Base-by-base conservation (phyloP, 2,113 vertebrate genomes). In the Chlamydotis undulata region DNA sequence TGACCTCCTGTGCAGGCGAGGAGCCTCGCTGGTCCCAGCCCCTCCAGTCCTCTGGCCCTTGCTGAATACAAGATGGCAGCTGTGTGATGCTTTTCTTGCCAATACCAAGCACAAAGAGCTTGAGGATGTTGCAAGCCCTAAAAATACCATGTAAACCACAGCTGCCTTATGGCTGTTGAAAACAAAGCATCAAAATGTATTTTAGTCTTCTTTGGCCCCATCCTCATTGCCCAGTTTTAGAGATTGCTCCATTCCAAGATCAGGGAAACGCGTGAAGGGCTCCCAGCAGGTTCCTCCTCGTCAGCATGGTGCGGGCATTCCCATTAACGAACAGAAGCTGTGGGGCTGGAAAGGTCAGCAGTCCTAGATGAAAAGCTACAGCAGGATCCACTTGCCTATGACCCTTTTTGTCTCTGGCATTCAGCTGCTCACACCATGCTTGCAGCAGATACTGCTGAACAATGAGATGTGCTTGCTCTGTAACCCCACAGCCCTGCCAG, bases 1-100 rank as follows among this genome's bases (percentile, higher is more conserved):
- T 16, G 33, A 19, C 8, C 53, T 55, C n/a, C 49, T 3, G 0
- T 0, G 3, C 35, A 49, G 12, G n/a, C 0, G 1, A 77, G 23
- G 25, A 80, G 50, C 50, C 43, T 57, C 1, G 0, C 43, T 68
- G 77, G 19, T 49, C 49, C 61, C 56, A 67, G 57, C 31, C n/a
- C 12, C 47, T 37, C 11, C 25, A 4, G 29, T 11, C 14, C 25
- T 45, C 14, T 0, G 0, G 55, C 31, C 19, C 45, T 45, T 39
- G 26, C 87, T 85, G 82, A 24, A 12, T 33, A 3, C 12, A 70
- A 50, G 1, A 13, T 10, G 64, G 31, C 55, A 65, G 37, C 60
- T 28, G 28, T 7, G 53, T 22, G 79, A 47, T 19, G 12, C 37
- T 41, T 24, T 31, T 50, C 76, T 78, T 43, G 35, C 57, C 64